Base-by-base conservation (phyloP, 2,797 vertebrate species). In the Pseudochaenichthys georgianus region DNA sequence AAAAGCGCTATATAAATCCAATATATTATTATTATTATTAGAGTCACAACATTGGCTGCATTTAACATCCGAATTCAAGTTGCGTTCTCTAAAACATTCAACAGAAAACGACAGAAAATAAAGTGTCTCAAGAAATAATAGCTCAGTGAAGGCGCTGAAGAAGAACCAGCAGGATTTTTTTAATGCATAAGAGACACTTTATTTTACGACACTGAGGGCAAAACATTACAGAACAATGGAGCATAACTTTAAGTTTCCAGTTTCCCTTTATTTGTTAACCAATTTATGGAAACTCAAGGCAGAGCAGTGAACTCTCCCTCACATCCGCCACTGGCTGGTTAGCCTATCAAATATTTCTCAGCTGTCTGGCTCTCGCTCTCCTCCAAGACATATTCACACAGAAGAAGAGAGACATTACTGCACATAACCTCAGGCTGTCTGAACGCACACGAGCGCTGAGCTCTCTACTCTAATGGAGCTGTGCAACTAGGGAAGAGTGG, bases 351-450 rank as follows among this genome's bases (percentile, higher is more conserved):
- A 77, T 64, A 59, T 60, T 52, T 65, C 41, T 70, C 69, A 74
- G 62, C 61, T 55, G 54, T 61, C 77, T 81, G 45, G 2, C 16
- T 73, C 60, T 64, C 63, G 11, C 47, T 62, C 38, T 47, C 58
- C 60, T 23, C 21, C 17, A 9, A 67, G 60, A 54, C 80, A 53
- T 10, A 57, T 31, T 73, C 61, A 54, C 38, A 59, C n/a, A 58
- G 43, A 83, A 15, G 68, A 38, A 38, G n/a, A 60, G 50, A 83
- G 51, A 68, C 66, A 54, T 62, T 50, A 65, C 42, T 70, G 62
- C 43, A 77, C 58, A 68, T 67, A 73, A 77, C 78, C 77, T 67
- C 31, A 41, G 73, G 71, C 75, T 58, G 55, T 58, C 63, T 75
- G 53, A 65, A 63, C 73, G 69, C 72, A 64, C 46, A 65, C n/a